phyloP scores from a whole-genome alignment of 2,888 invertebrate species.

The Netelia virgata region DNA sequence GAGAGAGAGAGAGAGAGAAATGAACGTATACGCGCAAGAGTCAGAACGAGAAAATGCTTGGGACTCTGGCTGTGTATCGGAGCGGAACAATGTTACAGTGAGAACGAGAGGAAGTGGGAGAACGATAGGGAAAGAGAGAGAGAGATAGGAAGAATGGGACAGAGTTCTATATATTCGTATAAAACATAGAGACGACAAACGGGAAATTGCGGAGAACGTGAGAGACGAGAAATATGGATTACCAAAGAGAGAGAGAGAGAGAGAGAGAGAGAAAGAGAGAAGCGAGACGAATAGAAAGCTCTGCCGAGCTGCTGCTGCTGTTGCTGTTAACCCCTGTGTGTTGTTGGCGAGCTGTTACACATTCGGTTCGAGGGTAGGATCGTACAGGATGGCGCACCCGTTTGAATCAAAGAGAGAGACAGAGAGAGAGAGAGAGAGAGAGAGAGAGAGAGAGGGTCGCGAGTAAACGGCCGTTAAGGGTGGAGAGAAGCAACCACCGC shows the following conservation, averaged over 20 bases:
- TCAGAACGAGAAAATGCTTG: constrained; percentile 22
- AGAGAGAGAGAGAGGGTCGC: constrained; percentile 27
- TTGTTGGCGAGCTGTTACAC: constrained; percentile 58
- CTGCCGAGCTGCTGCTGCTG: constrained; percentile 56
- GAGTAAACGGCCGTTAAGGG: constrained; percentile 36
- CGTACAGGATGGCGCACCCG: constrained; percentile 15
- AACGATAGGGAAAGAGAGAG: background rate
- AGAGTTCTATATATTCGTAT: constrained; percentile 25
- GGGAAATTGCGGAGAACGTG: constrained; percentile 31
- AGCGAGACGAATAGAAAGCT: background rate
- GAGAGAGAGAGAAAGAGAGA: constrained; percentile 9
- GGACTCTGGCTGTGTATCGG: constrained; percentile 8
- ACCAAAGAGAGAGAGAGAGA: constrained; percentile 24
- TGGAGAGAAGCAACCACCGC: constrained; percentile 24
- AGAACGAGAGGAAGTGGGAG: constrained; percentile 9
- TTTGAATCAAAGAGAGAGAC: constrained; percentile 41
- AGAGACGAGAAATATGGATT: constrained; percentile 43
- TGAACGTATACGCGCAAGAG: constrained; percentile 7
- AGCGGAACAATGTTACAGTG: constrained; percentile 29
- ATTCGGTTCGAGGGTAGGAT: constrained; percentile 46
- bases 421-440: constrained; percentile 1
- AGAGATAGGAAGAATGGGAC: constrained; percentile 16
- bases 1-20: constrained; percentile 17
- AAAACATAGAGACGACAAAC: constrained; percentile 68
- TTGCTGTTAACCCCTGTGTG: constrained; percentile 26